Conservation (phyloP, 2,113 vertebrate genomes). For the Hoplias malabaricus region DNA sequence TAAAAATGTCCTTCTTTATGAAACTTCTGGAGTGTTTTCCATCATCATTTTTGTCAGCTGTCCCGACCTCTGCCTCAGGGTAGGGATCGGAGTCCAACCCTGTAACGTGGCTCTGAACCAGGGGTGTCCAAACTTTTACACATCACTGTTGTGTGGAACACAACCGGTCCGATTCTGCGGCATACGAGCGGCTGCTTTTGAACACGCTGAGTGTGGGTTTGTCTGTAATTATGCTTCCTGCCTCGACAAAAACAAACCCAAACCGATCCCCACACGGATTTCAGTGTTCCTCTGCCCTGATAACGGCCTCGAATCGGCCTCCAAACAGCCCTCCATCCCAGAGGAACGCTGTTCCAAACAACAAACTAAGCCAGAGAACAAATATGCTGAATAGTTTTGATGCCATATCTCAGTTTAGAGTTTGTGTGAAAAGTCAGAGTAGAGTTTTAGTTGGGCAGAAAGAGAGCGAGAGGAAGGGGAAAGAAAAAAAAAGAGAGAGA, state of each 20-base stretch:
- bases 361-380: background rate
- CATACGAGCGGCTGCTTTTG: too few relatives aligned
- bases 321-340: background rate
- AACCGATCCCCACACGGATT: background rate
- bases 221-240: conserved; percentile 1
- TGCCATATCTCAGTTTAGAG: background rate
- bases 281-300: background rate
- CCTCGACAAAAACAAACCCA: background rate
- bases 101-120: too few relatives aligned
- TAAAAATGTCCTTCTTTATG: too few relatives aligned
- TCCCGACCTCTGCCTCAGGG: too few relatives aligned
- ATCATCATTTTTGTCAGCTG: too few relatives aligned
- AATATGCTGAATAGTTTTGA: background rate
- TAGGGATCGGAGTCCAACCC: too few relatives aligned
- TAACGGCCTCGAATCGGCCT: background rate
- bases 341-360: background rate
- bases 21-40: too few relatives aligned
- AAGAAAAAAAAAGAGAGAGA: conserved; percentile 2
- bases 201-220: background rate
- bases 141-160: too few relatives aligned
- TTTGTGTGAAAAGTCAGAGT: background rate
- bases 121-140: too few relatives aligned
- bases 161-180: too few relatives aligned
- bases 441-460: background rate
- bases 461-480: background rate